These are phyloP conservation scores for Pardalotus punctatus DNA, from an alignment of 2,113 vertebrate species.

Conservation along the genomic window DNA sequence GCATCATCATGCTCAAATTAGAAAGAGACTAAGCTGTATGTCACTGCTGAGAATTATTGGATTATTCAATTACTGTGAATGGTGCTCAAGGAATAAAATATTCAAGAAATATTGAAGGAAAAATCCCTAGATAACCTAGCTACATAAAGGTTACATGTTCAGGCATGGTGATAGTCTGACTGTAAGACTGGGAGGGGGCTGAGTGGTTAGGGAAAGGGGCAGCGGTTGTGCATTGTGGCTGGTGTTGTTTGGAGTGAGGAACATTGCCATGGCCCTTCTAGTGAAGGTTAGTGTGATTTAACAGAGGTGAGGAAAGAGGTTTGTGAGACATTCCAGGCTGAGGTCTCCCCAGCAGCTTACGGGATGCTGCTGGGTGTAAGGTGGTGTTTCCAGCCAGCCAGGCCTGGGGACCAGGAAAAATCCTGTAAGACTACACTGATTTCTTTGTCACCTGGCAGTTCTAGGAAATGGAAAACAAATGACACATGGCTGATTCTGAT, in stretches of 20 bases:
- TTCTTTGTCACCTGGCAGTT: background rate
- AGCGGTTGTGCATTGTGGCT: background rate
- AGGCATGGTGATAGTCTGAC: background rate
- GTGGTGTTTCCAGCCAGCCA: background rate
- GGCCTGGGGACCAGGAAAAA: background rate
- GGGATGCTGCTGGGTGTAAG: background rate
- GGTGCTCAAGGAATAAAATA: background rate
- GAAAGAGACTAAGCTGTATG: conserved; percentile 8
- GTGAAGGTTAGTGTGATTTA: background rate
- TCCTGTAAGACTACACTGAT: background rate
- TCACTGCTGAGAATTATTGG: conserved; percentile 32
- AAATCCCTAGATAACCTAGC: background rate
- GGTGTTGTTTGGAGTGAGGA: background rate
- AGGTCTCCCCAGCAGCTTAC: background rate
- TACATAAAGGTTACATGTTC: background rate
- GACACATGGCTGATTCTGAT: background rate
- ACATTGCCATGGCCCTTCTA: background rate
- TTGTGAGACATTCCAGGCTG: background rate
- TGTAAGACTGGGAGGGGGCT: background rate
- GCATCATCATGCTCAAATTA: conserved; percentile 6
- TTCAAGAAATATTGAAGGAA: conserved; percentile 20
- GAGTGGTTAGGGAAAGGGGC: background rate
- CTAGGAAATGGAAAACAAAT: background rate
- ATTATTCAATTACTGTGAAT: conserved; percentile 44
- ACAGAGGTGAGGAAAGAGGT: background rate